phyloP scores from a whole-genome alignment of 1,140 invertebrate species.

The Drosophila lini region DNA sequence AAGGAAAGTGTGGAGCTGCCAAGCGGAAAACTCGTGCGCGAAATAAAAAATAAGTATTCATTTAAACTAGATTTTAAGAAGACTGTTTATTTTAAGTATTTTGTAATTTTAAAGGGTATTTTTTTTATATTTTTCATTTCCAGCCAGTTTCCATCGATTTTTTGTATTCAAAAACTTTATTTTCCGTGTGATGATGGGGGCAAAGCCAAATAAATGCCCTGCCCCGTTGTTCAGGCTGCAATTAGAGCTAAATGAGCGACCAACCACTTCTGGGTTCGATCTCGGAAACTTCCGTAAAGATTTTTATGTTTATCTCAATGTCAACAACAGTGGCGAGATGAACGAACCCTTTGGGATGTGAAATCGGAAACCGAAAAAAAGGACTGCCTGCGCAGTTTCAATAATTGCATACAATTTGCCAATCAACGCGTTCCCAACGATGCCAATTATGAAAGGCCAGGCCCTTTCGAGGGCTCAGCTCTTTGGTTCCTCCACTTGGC shows the following conservation, averaged over 20 bases:
- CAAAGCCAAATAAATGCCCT: conserved; percentile 50
- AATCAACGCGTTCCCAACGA: conserved; percentile 79
- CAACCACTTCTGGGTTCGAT: conserved; percentile 45
- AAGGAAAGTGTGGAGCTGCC: conserved; percentile 34
- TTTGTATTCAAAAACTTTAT: background rate
- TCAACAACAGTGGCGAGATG: conserved; percentile 67
- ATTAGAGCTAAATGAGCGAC: conserved; percentile 67
- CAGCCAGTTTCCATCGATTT: background rate
- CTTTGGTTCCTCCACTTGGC: conserved; percentile 34
- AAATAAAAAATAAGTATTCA: background rate
- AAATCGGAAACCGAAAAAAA: conserved; percentile 31
- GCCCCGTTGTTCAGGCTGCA: conserved; percentile 45
- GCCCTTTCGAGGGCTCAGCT: conserved; percentile 33
- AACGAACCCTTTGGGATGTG: conserved; percentile 69
- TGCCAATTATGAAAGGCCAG: conserved; percentile 69
- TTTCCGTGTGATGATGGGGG: conserved; percentile 19
- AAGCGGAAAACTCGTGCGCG: conserved; percentile 24
- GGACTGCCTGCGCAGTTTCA: conserved; percentile 44
- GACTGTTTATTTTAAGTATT: background rate
- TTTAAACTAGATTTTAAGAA: background rate
- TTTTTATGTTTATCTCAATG: conserved; percentile 66
- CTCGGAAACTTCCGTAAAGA: conserved; percentile 60
- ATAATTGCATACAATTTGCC: conserved; percentile 82
- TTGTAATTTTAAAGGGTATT: background rate
- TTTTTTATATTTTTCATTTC: too few species aligned